Evolutionary conservation across 2,888 invertebrate genomes (phyloP), one percentile per base, ranked within the genome.

Genomic region (Beris morrisii): DNA sequence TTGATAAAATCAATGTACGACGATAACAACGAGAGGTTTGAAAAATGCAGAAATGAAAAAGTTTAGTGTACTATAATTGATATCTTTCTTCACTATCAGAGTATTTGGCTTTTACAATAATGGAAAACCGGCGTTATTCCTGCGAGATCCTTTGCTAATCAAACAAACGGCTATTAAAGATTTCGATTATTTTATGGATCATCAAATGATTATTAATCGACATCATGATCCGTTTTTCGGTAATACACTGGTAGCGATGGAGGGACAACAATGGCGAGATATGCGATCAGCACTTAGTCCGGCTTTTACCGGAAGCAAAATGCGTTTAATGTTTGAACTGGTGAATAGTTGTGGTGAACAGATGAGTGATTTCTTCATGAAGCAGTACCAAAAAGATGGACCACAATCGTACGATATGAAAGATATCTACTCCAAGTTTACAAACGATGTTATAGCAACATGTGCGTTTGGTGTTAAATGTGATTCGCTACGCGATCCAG

Each of bases 361-460:
- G 4, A 44, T 46, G 4, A 15, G 28, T 4, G 4, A 56, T 28
- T 55, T 48, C 22, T 45, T 52, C 12, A 50, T 46, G 43, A 38
- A 55, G n/a, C 45, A 64, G 28, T 38, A 13, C 1, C 7, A 28
- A 57, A 44, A 58, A 2, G 12, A 54, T 50, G 65, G 15, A 3
- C 6, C 12, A 1, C 28, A 55, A 22, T 9, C 43, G 7, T 67
- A 82, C 1, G 84, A 84, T 45, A 73, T 79, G 68, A 82, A 81
- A 68, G 83, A 84, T 64, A 69, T 80, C 1, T 80, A 80, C 3
- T 79, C 81, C 1, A 76, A 83, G 12, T 83, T 79, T 67, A 76
- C 83, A 0, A 84, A 82, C 67, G 84, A 85, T 71, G 83, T 84
- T 1, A 84, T 85, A 58, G 85, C 84, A 0, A 79, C 83, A 0